Base-by-base conservation (phyloP, 2,888 invertebrate genomes). In the Balanococcus diminutus region DNA sequence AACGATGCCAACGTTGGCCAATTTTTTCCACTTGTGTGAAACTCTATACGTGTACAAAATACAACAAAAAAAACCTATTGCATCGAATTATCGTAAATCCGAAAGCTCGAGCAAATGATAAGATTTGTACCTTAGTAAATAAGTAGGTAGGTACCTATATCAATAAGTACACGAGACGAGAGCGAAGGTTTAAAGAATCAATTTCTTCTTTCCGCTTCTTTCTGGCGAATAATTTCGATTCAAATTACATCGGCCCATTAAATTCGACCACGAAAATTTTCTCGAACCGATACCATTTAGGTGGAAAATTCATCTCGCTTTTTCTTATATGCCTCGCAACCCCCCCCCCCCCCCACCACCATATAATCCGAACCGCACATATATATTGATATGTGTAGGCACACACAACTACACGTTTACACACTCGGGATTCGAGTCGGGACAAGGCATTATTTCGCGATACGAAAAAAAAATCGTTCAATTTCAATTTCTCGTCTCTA, bases 401-500 rank as follows among this genome's bases (percentile, higher is more conserved):
- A 36, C 36, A 36, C 8, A 8, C 36, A n/a, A n/a, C 36, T 19
- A 51, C 51, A n/a, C 8, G 6, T 19, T 4, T 19, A 51, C 51
- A 19, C 8, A 51, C 51, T 42, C 42, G n/a, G n/a, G n/a, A n/a
- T n/a, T n/a, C n/a, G n/a, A n/a, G n/a, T 42, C 42, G 42, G 42
- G 14, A 42, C 16, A 25, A 25, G 28, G 28, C 25, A 25, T 67
- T 14, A 25, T 28, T 67, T 67, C 11, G 28, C 28, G 14, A 28
- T 28, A 67, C 1, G 28, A 14, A 28, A 28, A 67, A 67, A 67
- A 67, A 67, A 28, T 25, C 61, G 61, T 67, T 67, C 61, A 25
- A 67, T 67, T 67, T 67, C 61, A 67, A 67, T 67, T 67, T 67
- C 61, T 67, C 61, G 28, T 67, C 61, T 67, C 61, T 67, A 67